A percentile compares a stretch with the other conserved stretches of the same genome.
These are phyloP conservation scores for Neoascia interrupta DNA, from an alignment of 2,888 invertebrate genomes.

Conservation along the genomic window DNA sequence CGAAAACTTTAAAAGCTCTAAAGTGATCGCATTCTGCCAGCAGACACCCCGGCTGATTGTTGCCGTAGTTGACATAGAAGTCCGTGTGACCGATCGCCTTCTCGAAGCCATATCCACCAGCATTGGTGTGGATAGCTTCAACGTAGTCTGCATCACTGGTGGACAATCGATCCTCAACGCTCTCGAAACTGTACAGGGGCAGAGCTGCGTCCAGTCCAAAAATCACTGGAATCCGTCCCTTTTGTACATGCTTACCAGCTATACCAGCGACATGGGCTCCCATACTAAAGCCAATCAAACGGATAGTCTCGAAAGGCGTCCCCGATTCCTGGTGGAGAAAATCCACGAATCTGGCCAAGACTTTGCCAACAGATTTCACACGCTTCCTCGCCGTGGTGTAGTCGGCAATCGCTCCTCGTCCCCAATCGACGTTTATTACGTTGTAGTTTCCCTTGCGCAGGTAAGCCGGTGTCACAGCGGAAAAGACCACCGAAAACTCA, in stretches of 20 bases:
- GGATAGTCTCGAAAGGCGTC: conserved; percentile 74
- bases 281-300: conserved; percentile 81
- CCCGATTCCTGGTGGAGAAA: conserved; percentile 83
- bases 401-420: conserved; percentile 76
- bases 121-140: conserved; percentile 87
- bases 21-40: conserved; percentile 76
- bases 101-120: conserved; percentile 78
- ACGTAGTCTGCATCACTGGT: conserved; percentile 85
- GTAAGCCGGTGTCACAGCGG: conserved; percentile 74
- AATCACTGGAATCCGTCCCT: conserved; percentile 75
- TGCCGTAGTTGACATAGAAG: conserved; percentile 83
- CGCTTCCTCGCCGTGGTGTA: conserved; percentile 76
- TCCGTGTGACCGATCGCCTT: conserved; percentile 81
- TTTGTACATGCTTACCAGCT: conserved; percentile 79
- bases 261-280: conserved; percentile 83
- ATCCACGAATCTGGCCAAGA: conserved; percentile 83
- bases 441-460: conserved; percentile 73
- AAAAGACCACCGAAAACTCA: conserved; percentile 74
- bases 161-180: conserved; percentile 80
- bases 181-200: conserved; percentile 75
- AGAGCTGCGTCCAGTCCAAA: conserved; percentile 85
- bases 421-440: conserved; percentile 77
- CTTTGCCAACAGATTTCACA: conserved; percentile 81
- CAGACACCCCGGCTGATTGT: conserved; percentile 83
- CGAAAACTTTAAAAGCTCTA: conserved; percentile 76